Conservation (phyloP, 2,888 invertebrate species). For the Euclidia mi region DNA sequence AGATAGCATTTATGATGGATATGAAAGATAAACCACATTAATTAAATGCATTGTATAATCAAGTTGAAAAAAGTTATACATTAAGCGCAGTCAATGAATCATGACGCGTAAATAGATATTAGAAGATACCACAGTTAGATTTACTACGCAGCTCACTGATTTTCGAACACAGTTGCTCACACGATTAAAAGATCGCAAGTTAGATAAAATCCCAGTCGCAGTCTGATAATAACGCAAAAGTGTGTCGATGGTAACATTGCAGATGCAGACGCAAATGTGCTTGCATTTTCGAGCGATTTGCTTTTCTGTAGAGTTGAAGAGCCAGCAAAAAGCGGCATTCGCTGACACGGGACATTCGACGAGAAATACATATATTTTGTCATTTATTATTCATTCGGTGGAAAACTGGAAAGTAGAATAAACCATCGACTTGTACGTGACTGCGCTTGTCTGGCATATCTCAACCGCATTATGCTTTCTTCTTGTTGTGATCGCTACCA, state of each 20-base stretch:
- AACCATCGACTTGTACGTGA: slow-evolving; percentile 82
- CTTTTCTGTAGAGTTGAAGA: slow-evolving; percentile 39
- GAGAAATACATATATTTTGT: slow-evolving; percentile 73
- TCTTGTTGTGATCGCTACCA: slow-evolving; percentile 68
- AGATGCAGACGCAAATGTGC: slow-evolving; percentile 39
- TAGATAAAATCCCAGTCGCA: slow-evolving; percentile 21
- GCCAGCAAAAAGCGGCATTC: slow-evolving; percentile 63
- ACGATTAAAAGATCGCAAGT: slow-evolving; percentile 11
- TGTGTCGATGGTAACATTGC: slow-evolving; percentile 40
- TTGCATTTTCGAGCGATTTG: slow-evolving; percentile 57
- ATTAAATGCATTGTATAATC: too few relatives aligned
- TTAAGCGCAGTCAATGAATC: too few relatives aligned
- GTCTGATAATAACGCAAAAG: slow-evolving; percentile 37
- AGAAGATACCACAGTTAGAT: too few relatives aligned
- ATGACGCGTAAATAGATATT: too few relatives aligned
- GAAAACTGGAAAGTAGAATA: slow-evolving; percentile 84
- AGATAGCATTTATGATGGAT: too few relatives aligned
- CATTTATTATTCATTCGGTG: slow-evolving; percentile 84
- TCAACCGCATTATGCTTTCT: slow-evolving; percentile 72
- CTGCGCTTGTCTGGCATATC: slow-evolving; percentile 71
- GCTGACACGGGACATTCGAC: slow-evolving; percentile 53
- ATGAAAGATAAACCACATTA: too few relatives aligned
- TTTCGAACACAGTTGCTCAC: slow-evolving; percentile 1
- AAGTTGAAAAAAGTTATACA: too few relatives aligned
- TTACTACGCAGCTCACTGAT: slow-evolving; percentile 6